phyloP scores from a whole-genome alignment of 1,140 invertebrate species.

The Orussus abietinus region DNA sequence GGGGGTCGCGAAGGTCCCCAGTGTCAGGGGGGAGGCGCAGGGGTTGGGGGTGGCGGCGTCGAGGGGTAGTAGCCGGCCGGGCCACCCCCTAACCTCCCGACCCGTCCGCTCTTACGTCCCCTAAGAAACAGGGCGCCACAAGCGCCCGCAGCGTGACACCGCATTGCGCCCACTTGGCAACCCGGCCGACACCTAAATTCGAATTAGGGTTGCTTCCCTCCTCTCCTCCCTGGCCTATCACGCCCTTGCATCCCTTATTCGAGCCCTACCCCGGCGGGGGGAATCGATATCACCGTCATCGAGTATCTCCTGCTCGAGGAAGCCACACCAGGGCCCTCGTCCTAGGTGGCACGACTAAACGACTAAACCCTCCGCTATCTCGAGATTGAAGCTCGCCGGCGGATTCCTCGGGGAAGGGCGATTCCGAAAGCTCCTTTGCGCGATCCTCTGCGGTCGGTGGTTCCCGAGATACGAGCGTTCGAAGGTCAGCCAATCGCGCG shows the following conservation, averaged over 20 bases:
- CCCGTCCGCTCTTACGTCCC: no score
- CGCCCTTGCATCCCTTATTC: slow-evolving; percentile 3
- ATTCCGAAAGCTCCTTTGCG: no score
- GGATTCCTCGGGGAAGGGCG: no score
- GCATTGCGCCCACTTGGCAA: slow-evolving; percentile 49
- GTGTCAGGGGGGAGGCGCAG: slow-evolving; percentile 13
- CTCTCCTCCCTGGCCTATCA: slow-evolving; percentile 16
- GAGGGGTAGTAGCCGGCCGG: no score
- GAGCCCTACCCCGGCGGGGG: slow-evolving; percentile 11
- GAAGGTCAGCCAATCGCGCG: no score
- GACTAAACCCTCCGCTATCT: neutral
- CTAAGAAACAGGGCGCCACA: slow-evolving; percentile 12
- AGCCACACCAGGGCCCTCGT: no score
- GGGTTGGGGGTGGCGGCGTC: slow-evolving; percentile 11
- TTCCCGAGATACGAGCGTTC: no score
- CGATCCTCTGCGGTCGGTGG: no score
- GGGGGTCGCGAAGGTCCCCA: no score
- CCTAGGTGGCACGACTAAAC: neutral
- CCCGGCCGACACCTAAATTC: slow-evolving; percentile 47
- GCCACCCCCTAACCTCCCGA: no score
- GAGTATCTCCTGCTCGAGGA: slow-evolving; percentile 23
- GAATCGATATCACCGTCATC: slow-evolving; percentile 47
- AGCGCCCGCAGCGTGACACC: slow-evolving; percentile 47
- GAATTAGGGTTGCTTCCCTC: slow-evolving; percentile 41
- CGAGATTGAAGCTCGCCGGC: no score